Base-by-base conservation (phyloP, 2,797 vertebrate species). In the Coregonus suidteri region DNA sequence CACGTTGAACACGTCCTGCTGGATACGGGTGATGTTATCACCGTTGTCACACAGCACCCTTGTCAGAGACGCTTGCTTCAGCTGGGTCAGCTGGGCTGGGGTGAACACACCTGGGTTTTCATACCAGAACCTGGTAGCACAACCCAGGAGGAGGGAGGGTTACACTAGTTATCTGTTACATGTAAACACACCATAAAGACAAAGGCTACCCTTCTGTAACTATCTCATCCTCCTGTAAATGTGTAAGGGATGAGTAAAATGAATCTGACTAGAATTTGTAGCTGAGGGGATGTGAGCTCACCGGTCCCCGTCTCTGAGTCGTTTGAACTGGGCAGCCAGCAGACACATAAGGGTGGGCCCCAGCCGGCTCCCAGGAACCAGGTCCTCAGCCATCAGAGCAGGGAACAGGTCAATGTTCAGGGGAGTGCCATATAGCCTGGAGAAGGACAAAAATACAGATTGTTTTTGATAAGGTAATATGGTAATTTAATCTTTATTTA, bases 61-160 rank as follows among this genome's bases (percentile, higher is more conserved):
- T 30, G 98, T 93, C 83, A 99, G 94, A 56, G 98, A 99, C 0
- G 95, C 90, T 91, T 99, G 98, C 87, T 96, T 97, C 88, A 99
- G 87, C 93, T 99, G 98, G 1, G 97, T 99, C 86, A 99, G 93
- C 92, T 99, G 98, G 75, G 97, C 95, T 0, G 97, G 98, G 0
- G 90, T 95, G 87, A 99, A 98, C 75, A 98, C 96, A 7, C 98
- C 97, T 0, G 96, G 96, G 88, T 98, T 99, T 86, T 99, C 97
- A 76, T 99, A 96, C 98, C 98, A 99, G 87, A 99, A 96, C 94
- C 98, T 99, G 88, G 75, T 99, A 96, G 98, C 98, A 99, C 87
- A 99, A 96, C 94, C 98, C 99, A 88, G 89, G 51, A 81, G 56
- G 34, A 34, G 41, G 9, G 15, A 20, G n/a, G 18, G 7, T 62